Conservation (phyloP, 2,888 invertebrate species). For the Diaprepes abbreviatus region DNA sequence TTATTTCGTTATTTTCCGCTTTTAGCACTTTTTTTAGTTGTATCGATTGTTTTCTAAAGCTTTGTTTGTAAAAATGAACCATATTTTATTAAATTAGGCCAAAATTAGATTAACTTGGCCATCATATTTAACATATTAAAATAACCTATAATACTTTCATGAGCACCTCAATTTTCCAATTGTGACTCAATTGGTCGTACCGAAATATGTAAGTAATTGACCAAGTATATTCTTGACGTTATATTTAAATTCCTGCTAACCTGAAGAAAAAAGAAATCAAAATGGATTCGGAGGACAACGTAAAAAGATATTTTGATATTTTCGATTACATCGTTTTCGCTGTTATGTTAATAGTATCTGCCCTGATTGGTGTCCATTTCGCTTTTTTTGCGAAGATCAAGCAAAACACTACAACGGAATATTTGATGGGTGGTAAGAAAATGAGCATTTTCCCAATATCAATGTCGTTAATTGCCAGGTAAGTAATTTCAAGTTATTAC, state of each 20-base stretch:
- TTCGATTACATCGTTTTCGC: slow-evolving; percentile 45
- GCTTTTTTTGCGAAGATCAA: slow-evolving; percentile 71
- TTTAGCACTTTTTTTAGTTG: too few relatives aligned
- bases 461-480: slow-evolving; percentile 82
- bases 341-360: slow-evolving; percentile 70
- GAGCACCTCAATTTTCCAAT: slow-evolving; percentile 46
- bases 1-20: too few relatives aligned
- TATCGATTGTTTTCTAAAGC: too few relatives aligned
- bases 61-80: too few relatives aligned
- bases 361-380: slow-evolving; percentile 73
- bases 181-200: slow-evolving; percentile 41
- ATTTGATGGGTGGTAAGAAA: slow-evolving; percentile 79
- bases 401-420: slow-evolving; percentile 76
- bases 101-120: slow-evolving; percentile 6
- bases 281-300: slow-evolving; percentile 38
- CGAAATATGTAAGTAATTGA: slow-evolving; percentile 26
- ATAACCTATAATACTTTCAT: slow-evolving; percentile 31
- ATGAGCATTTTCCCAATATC: slow-evolving; percentile 83
- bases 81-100: too few relatives aligned
- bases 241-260: slow-evolving; percentile 6
- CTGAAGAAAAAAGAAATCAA: background rate
- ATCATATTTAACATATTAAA: slow-evolving; percentile 10
- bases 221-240: slow-evolving; percentile 18
- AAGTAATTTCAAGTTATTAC: slow-evolving; percentile 54
- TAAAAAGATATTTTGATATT: slow-evolving; percentile 42